These are phyloP conservation scores for Hybognathus amarus DNA, from an alignment of 2,797 vertebrate species.

Conservation along the genomic window DNA sequence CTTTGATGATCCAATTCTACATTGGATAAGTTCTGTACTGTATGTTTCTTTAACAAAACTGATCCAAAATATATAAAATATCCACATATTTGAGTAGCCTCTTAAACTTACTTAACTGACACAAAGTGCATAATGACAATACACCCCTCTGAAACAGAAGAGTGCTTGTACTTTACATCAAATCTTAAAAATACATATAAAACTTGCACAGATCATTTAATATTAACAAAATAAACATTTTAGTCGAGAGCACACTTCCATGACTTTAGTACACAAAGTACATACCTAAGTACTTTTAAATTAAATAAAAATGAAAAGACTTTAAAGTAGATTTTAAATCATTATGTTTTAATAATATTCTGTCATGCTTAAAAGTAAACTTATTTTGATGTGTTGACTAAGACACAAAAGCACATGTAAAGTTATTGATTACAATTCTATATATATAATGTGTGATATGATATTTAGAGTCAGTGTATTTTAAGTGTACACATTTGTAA, in stretches of 20 bases:
- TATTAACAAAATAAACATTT: not conserved
- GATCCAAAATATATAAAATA: no score
- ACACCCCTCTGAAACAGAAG: not conserved
- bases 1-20: not conserved
- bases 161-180: not conserved
- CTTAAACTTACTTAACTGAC: not conserved
- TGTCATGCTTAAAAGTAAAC: not conserved
- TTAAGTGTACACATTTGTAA: not conserved
- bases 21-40: no score
- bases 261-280: not conserved
- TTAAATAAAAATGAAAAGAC: not conserved
- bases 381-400: not conserved
- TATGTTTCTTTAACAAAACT: not conserved
- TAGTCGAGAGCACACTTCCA: not conserved
- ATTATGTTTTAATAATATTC: not conserved
- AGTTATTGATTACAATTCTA: not conserved
- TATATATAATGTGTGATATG: not conserved
- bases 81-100: not conserved
- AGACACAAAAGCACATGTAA: not conserved
- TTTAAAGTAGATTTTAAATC: not conserved
- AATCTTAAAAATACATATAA: no score
- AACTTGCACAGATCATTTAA: not conserved
- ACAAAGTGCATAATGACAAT: not conserved
- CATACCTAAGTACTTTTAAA: not conserved
- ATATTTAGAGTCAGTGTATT: not conserved